Base-by-base conservation (phyloP, 2,113 vertebrate genomes). In the Cephalopterus ornatus region DNA sequence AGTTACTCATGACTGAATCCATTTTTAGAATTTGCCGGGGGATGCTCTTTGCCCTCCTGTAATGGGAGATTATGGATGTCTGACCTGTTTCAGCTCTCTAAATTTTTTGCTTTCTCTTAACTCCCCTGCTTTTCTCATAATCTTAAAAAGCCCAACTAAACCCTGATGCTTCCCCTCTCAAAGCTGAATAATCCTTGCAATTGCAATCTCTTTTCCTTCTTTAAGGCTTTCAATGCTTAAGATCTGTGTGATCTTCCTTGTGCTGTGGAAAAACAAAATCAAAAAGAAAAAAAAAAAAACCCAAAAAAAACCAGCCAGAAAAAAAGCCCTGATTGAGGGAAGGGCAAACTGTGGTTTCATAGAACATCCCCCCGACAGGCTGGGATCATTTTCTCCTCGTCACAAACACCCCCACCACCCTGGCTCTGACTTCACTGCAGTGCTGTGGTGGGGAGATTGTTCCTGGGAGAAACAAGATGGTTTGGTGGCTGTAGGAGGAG, bases 81-180 rank as follows among this genome's bases (percentile, higher is more conserved):
- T 75, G 93, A 88, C 76, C 80, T 84, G 47, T 46, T 88, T 58
- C 11, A 17, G 12, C 5, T 66, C 83, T 87, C 62, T 20, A 7
- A 28, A 20, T 56, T 37, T 88, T 62, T 82, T 77, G 30, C 71
- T 77, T 92, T 95, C 88, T 88, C 41, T 94, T 80, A 85, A 91
- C 62, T 94, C 80, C 56, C 26, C 16, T 72, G 80, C 46, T 93
- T 49, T 84, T 61, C 72, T 58, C n/a, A 20, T 95, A 76, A 94
- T 92, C 92, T 96, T 89, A 81, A 92, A 76, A 91, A 91, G 49
- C 70, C 79, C 53, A 33, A 61, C 41, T 82, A 93, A 96, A 87
- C 50, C 96, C 73, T 39, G n/a, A 53, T 0, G 23, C 70, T 94
- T 87, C 62, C 35, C 68, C 41, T 93, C 72, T 78, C 62, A 62